A percentile compares a stretch with the other conserved stretches of the same genome.
These are phyloP conservation scores for Actinopyga echinites DNA, from an alignment of 53 echinoderm and acorn worm genomes.

Conservation along the genomic window DNA sequence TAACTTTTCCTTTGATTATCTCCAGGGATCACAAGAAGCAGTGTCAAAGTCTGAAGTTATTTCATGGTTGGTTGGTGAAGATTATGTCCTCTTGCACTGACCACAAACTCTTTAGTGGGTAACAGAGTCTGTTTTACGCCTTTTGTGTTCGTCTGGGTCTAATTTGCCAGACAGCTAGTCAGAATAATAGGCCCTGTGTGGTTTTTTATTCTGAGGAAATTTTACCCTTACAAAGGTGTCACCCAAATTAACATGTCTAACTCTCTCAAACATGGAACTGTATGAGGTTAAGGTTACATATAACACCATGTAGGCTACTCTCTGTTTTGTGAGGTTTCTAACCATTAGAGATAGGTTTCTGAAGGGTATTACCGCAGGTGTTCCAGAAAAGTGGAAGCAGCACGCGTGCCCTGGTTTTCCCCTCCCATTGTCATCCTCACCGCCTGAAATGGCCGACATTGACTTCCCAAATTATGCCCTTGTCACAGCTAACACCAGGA, in stretches of 20 bases:
- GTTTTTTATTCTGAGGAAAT: background rate
- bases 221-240: no score
- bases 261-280: no score
- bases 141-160: conserved; percentile 5
- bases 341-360: no score
- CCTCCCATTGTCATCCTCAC: background rate
- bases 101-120: conserved; percentile 18
- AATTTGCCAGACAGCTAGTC: conserved; percentile 18
- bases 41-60: background rate
- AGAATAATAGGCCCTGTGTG: background rate
- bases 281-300: no score
- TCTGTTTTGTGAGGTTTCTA: no score
- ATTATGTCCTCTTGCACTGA: background rate
- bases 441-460: background rate
- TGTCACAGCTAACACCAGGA: conserved; percentile 17
- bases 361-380: background rate
- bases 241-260: no score
- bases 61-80: conserved; percentile 14
- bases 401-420: background rate
- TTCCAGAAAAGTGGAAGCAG: background rate
- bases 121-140: background rate
- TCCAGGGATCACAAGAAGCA: no score
- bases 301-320: no score
- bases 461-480: background rate
- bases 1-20: no score